Evolutionary conservation across 2,113 vertebrate genomes (phyloP).

Genomic region (Falco punctatus): DNA sequence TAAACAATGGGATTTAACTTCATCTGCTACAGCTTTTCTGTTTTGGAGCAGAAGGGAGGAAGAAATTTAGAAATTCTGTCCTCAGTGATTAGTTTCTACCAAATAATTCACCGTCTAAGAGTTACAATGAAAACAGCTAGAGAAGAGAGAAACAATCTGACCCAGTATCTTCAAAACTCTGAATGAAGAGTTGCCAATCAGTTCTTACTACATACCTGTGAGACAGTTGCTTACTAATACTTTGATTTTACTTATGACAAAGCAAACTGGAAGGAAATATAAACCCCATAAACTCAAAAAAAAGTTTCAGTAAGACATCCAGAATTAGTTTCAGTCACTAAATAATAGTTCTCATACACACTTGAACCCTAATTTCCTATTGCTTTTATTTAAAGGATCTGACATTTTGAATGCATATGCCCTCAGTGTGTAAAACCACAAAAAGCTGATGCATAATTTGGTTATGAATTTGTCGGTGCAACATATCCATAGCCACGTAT

Average conservation of each 20-base stretch:
- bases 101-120: neutral
- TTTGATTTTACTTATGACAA: neutral
- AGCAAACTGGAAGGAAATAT: neutral
- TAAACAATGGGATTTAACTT: neutral
- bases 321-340: neutral
- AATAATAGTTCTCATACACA: neutral
- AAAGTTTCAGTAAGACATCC: neutral
- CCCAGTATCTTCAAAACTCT: neutral
- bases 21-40: neutral
- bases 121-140: neutral
- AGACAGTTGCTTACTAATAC: neutral
- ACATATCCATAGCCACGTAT: neutral
- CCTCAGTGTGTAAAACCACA: neutral
- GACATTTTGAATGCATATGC: neutral
- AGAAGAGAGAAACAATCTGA: neutral
- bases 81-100: neutral
- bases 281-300: neutral
- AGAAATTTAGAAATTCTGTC: neutral
- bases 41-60: neutral
- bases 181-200: neutral
- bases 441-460: neutral
- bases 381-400: neutral
- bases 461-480: neutral
- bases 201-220: neutral
- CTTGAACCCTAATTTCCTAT: neutral